Evolutionary conservation across 1,140 invertebrate genomes (phyloP).

Genomic region (Polypedilum vanderplanki): DNA sequence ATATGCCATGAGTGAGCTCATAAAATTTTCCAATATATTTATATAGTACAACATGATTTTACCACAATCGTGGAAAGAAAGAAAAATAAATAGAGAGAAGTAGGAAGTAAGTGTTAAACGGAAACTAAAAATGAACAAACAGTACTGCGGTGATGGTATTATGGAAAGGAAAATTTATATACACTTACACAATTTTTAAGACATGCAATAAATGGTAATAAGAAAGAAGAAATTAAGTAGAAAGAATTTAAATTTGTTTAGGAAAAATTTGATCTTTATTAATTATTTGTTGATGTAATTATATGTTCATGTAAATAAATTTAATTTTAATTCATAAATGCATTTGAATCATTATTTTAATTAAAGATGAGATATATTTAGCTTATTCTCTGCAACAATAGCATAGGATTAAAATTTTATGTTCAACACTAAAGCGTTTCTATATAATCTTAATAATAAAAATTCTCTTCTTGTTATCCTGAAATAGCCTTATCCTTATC

Average conservation of each 20-base stretch:
- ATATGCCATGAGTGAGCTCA: not conserved
- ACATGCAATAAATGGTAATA: too few relatives aligned
- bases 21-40: not conserved
- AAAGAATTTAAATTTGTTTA: too few relatives aligned
- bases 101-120: constrained; percentile 1
- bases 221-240: too few relatives aligned
- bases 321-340: too few relatives aligned
- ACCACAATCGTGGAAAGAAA: not conserved
- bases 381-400: not conserved
- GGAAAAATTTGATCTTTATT: too few relatives aligned
- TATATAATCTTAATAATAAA: not conserved
- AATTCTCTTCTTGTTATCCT: not conserved
- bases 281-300: too few relatives aligned
- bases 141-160: not conserved
- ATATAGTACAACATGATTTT: not conserved
- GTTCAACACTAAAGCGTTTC: not conserved
- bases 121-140: constrained; percentile 13
- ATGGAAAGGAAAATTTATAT: not conserved
- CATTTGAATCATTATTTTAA: too few relatives aligned
- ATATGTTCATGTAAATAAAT: too few relatives aligned
- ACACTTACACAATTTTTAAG: not conserved
- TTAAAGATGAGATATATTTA: too few relatives aligned
- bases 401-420: not conserved
- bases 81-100: not conserved
- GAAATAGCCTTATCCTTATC: constrained; percentile 19